Base-by-base conservation (phyloP, 92 coral and sea anemone genomes). In the Isaurus tuberculatus region DNA sequence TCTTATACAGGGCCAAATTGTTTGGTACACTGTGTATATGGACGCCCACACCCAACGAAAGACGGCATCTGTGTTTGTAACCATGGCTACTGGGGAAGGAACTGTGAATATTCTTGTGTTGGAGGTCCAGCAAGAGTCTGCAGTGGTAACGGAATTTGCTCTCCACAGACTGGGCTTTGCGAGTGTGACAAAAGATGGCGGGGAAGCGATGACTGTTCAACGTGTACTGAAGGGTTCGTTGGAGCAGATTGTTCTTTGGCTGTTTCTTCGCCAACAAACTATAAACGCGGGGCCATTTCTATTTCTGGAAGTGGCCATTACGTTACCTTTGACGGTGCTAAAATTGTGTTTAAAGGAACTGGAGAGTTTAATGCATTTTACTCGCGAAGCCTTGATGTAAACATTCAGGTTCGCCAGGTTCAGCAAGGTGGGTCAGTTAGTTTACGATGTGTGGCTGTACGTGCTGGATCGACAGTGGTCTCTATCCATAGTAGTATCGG, bases 231-330 rank as follows among this genome's bases (percentile, higher is more conserved):
- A 75, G 88, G 90, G 17, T 90, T 75, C 72, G 72, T 86, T 61
- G 93, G 93, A 83, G 72, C 33, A 14, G 93, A 90, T 74, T 90
- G 93, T 72, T 90, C 93, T 30, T 32, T 90, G 32, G 89, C 81
- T 61, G 63, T 82, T 53, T 48, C 46, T 83, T 34, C 81, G 19
- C 34, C 86, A 15, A 64, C 63, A n/a, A 6, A 42, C 25, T 72
- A 77, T 63, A 48, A 23, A 5, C 75, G 43, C 26, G 88, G 88
- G 44, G 82, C 83, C 36, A 75, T 83, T 58, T 82, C 90, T 23
- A 43, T 90, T 36, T 86, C 90, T 8, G 93, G 93, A 57, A 65
- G 48, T 51, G 90, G 93, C 37, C 90, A 86, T 71, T 86, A 64
- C 53, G 81, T 86, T 31, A 85, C 88, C 14, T 37, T 90, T 36